phyloP scores from a whole-genome alignment of 2,113 vertebrate genomes.

The Petroica traversi region DNA sequence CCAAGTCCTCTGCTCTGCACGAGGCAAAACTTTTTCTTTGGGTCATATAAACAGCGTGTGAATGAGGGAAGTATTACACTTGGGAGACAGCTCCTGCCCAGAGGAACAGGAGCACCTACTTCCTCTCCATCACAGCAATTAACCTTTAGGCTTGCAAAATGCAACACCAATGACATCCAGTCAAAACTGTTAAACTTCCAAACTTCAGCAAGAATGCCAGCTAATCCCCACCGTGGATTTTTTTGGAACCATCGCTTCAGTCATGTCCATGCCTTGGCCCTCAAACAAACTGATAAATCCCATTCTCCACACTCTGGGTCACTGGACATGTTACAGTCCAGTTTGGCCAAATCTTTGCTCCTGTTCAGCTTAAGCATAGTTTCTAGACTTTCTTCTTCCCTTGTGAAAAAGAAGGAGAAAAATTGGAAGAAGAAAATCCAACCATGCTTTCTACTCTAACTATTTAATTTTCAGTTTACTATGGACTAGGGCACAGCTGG shows the following conservation, averaged over 20 bases:
- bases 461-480: not conserved
- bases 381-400: not conserved
- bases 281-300: not conserved
- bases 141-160: not conserved
- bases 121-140: not conserved
- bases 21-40: slow-evolving; percentile 1
- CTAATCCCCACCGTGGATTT: not conserved
- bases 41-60: not conserved
- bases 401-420: not conserved
- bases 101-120: not conserved
- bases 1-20: not conserved
- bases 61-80: not conserved
- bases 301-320: not conserved
- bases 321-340: not conserved
- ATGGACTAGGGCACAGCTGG: not conserved
- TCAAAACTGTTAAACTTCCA: not conserved
- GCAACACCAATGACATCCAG: not conserved
- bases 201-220: not conserved
- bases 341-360: not conserved
- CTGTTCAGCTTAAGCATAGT: not conserved
- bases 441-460: not conserved
- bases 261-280: not conserved
- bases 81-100: not conserved
- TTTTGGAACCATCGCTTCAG: not conserved
- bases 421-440: not conserved